Base-by-base conservation (phyloP, 2,888 invertebrate genomes). In the Rosalia funebris region DNA sequence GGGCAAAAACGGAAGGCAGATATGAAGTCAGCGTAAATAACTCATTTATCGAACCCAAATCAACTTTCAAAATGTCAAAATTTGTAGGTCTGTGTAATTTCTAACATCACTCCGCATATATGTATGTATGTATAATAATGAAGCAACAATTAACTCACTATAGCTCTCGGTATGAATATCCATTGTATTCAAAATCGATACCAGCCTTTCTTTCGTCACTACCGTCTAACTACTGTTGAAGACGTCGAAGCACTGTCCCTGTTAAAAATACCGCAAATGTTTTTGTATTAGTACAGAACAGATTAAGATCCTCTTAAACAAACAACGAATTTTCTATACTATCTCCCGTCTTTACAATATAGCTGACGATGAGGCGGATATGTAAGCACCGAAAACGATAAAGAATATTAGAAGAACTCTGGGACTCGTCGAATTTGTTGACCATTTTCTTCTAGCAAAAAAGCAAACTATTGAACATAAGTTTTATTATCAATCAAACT, bases 231-330 rank as follows among this genome's bases (percentile, higher is more conserved):
- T 34, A 34, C 34, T 34, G 11, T 2, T n/a, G 25, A 11, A 25
- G 20, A 16, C 50, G 10, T 15, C 39, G 11, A 39, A 39, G 25
- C 34, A 34, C 34, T 32, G 34, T n/a, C 4, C 16, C 2, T 10
- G 12, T 39, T 50, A 50, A 50, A 50, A 50, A 50, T 50, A 39
- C 16, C 15, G 7, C 50, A 39, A 14, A 25, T 50, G 50, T 50
- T 47, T 50, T 11, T 44, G 44, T 44, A 20, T 25, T 44, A 3
- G 19, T 20, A 25, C 44, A 3, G 19, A 19, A 25, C 44, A 44
- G 44, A 44, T 44, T 44, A 50, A 39, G 34, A 41, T 50, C 12
- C 36, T 37, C 39, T 39, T 39, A 39, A 50, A 50, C 39, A 50
- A 48, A 37, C 48, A 48, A 17, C 15, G 14, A 50, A 39, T 50